phyloP scores from a whole-genome alignment of 92 coral and sea anemone genomes.

The Meandrina meandrites region DNA sequence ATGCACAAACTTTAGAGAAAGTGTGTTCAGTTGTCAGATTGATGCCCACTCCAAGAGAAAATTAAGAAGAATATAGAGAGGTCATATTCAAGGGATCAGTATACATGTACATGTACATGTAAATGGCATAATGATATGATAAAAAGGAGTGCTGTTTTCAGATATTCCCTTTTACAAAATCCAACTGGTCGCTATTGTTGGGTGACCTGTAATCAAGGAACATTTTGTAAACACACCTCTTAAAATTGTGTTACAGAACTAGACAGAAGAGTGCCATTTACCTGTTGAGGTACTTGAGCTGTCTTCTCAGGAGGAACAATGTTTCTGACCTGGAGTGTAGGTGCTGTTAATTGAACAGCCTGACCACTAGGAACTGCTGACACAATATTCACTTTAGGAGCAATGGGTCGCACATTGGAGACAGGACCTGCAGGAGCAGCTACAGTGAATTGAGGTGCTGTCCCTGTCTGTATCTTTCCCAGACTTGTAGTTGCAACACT shows the following conservation, averaged over 20 bases:
- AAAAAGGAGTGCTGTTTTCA: background rate
- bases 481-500: constrained; percentile 61
- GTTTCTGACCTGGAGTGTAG: constrained; percentile 33
- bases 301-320: constrained; percentile 44
- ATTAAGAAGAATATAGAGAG: too few species aligned
- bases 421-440: constrained; percentile 51
- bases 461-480: constrained; percentile 41
- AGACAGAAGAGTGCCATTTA: background rate
- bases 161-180: background rate
- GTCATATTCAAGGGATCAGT: too few species aligned
- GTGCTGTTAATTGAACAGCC: constrained; percentile 53
- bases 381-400: constrained; percentile 83
- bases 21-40: too few species aligned
- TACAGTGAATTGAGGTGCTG: constrained; percentile 60
- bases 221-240: too few species aligned
- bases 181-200: background rate
- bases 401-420: constrained; percentile 71
- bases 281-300: constrained; percentile 48
- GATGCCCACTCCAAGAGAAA: too few species aligned
- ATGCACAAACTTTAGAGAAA: background rate
- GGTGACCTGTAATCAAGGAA: background rate
- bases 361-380: constrained; percentile 68
- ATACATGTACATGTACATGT: too few species aligned
- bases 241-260: background rate
- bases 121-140: background rate